Conservation (phyloP, 2,888 invertebrate species). For the Cerastis rubricosa region DNA sequence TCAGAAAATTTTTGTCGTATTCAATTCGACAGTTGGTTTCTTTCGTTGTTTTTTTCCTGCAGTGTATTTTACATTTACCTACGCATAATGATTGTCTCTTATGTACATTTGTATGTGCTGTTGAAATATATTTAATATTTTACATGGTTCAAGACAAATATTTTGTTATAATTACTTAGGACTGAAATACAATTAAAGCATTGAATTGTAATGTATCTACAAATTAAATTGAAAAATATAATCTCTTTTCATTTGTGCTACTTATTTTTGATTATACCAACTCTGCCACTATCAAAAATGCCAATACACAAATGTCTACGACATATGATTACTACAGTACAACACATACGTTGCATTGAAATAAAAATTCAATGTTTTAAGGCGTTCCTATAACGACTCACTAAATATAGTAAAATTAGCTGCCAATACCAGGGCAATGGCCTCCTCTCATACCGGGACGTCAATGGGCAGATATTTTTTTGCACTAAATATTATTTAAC, state of each 20-base stretch:
- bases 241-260: conserved; percentile 30
- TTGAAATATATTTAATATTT: not conserved
- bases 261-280: conserved; percentile 20
- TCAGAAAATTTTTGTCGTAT: conserved; percentile 30
- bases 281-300: conserved; percentile 3
- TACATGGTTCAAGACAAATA: not conserved
- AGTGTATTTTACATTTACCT: conserved; percentile 7
- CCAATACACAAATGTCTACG: conserved; percentile 15
- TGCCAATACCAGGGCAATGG: conserved; percentile 11
- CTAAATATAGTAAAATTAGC: conserved; percentile 19
- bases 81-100: conserved; percentile 1
- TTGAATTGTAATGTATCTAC: conserved; percentile 26
- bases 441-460: not conserved
- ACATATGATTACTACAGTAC: conserved; percentile 34
- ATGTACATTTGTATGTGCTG: not conserved
- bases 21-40: conserved; percentile 30
- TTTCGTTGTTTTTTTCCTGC: conserved; percentile 23
- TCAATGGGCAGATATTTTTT: not conserved
- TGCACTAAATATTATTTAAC: conserved; percentile 12
- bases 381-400: not conserved
- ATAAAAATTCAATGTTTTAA: conserved; percentile 4
- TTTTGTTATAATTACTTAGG: not conserved
- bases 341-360: conserved; percentile 3
- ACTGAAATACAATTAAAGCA: conserved; percentile 32
- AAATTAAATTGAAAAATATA: conserved; percentile 41